A percentile compares a stretch with the other conserved stretches of the same genome.
Conservation (phyloP, 2,888 invertebrate species). For the Ethmia dodecea region DNA sequence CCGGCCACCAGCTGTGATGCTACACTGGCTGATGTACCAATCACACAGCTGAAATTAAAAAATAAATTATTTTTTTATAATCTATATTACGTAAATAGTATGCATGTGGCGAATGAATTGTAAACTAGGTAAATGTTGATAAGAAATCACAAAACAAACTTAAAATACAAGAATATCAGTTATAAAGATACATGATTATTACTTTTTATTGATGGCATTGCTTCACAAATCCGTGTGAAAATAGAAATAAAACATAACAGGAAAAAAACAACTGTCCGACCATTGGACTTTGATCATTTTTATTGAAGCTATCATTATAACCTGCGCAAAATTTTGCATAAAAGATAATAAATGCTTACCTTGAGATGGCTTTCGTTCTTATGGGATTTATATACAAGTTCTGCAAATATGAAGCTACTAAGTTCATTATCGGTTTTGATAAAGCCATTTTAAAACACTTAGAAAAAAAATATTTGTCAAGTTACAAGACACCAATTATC, state of each 20-base stretch:
- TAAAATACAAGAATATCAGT: background rate
- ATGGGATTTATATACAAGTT: constrained; percentile 86
- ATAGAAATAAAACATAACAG: no score
- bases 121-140: no score
- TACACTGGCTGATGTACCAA: constrained; percentile 84
- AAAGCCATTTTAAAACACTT: constrained; percentile 82
- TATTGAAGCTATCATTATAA: background rate
- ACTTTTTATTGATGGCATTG: no score
- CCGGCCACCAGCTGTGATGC: constrained; percentile 85
- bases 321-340: background rate
- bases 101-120: no score
- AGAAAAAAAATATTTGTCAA: no score
- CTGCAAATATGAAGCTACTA: constrained; percentile 84
- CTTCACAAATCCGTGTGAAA: no score
- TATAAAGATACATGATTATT: no score
- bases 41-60: constrained; percentile 78
- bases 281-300: constrained; percentile 4
- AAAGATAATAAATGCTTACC: constrained; percentile 74
- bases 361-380: constrained; percentile 87
- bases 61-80: background rate
- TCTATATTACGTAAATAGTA: background rate
- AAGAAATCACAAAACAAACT: background rate
- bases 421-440: constrained; percentile 84
- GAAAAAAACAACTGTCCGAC: no score
- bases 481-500: no score